Percentiles rank a stretch among this genome's conserved stretches.
Evolutionary conservation across 1,140 invertebrate species (phyloP).

Genomic region (Drosophila orena): DNA sequence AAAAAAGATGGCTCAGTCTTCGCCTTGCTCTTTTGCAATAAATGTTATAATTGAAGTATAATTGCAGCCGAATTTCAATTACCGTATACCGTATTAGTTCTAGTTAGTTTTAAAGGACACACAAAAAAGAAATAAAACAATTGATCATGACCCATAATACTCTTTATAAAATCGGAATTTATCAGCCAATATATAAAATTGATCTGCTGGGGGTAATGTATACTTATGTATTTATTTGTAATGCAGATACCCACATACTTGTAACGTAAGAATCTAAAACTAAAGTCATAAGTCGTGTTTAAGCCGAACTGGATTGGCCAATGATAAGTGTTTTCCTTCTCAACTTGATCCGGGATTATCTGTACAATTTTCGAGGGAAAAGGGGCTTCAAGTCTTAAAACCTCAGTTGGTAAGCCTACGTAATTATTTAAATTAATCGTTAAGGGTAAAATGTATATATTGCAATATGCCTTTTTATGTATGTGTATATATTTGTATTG

Average conservation of each 20-base stretch:
- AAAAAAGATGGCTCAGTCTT: slow-evolving; percentile 54
- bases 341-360: slow-evolving; percentile 16
- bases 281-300: slow-evolving; percentile 14
- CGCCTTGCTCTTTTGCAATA: slow-evolving; percentile 54
- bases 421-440: slow-evolving; percentile 38
- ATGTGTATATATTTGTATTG: slow-evolving; percentile 44
- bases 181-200: slow-evolving; percentile 5
- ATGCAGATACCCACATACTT: slow-evolving; percentile 21
- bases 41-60: slow-evolving; percentile 39
- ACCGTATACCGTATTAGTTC: no score
- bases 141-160: slow-evolving; percentile 5
- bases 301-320: slow-evolving; percentile 3
- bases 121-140: slow-evolving; percentile 13
- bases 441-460: slow-evolving; percentile 57
- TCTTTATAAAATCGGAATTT: slow-evolving; percentile 9
- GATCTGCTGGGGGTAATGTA: slow-evolving; percentile 7
- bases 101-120: no score
- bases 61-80: slow-evolving; percentile 25
- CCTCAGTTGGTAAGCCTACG: slow-evolving; percentile 51
- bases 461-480: slow-evolving; percentile 62
- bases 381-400: slow-evolving; percentile 50
- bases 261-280: slow-evolving; percentile 6
- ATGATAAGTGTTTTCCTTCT: slow-evolving; percentile 15
- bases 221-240: slow-evolving; percentile 45
- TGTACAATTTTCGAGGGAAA: slow-evolving; percentile 38